Evolutionary conservation across 2,797 vertebrate genomes (phyloP), one percentile per base, ranked within the genome.

Genomic region (Eulemur rubriventer): DNA sequence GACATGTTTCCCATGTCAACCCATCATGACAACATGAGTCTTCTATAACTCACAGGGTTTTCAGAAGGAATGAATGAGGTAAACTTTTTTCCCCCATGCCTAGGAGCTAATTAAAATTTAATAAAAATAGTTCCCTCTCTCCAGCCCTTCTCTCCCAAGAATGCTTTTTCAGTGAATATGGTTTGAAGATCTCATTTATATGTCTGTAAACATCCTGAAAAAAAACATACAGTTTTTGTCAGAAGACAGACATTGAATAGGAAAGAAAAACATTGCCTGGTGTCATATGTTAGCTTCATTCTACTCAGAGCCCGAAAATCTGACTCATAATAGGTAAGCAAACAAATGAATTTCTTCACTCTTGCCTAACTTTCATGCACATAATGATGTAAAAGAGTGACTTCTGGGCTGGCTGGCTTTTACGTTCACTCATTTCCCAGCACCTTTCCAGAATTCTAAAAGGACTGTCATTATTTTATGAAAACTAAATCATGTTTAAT

Each of bases 311-410:
- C 76, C 84, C 30, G 96, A 96, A 90, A 92, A 46, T 59, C 69
- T 89, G 55, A 76, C 63, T 96, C 82, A 28, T 35, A 69, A 69
- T 8, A 83, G 83, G 48, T 55, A 78, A 85, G 92, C 33, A 97
- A 91, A 96, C 81, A 95, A 93, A 86, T 90, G 55, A 50, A 75
- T 94, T 84, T 91, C 65, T 96, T 88, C 43, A 35, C 35, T 96
- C 75, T 67, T 89, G 46, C 89, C 79, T 91, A 85, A 73, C 30
- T 90, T 94, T 59, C 59, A 88, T 93, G 70, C 81, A 41, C n/a
- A 26, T 14, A 38, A 91, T 52, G 35, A 97, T 93, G 86, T 73
- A 96, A 75, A 83, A 93, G 28, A 41, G 67, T 94, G 85, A 96
- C 70, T 96, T 69, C 67, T 69, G 55, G 82, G 33, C 33, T 61